Evolutionary conservation across 2,888 invertebrate species (phyloP), one percentile per base, ranked within the genome.

Genomic region (Buathra laborator): DNA sequence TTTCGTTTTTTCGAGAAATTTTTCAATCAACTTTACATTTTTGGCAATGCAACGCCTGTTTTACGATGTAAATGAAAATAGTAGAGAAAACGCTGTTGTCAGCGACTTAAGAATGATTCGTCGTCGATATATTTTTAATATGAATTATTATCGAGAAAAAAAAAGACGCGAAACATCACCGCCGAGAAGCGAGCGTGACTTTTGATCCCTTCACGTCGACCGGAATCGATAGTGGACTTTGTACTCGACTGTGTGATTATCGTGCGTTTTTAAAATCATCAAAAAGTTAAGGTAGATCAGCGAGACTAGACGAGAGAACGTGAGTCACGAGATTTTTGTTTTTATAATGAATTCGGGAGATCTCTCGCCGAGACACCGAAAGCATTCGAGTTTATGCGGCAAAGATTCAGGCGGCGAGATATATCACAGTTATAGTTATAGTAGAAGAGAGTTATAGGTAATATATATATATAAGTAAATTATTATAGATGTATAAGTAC

Each of bases 141-240:
- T 44, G 10, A 51, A 16, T 46, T 43, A 43, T 43, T 37, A 24
- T 29, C 59, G 4, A n/a, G 62, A 37, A 51, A 79, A 16, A n/a
- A 62, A 14, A 37, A 62, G 70, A 70, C 62, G 51, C 62, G 51
- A 78, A 68, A 67, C 66, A 75, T 79, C 83, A 83, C 70, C 53
- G 79, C 68, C 74, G 70, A 70, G 59, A 75, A 83, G 46, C 83
- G 83, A 83, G 79, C 70, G 83, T 83, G 79, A 75, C 83, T 67
- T 68, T 79, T 70, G 64, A 78, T 74, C 68, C 16, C 67, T 62
- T 64, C 48, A 70, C 32, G 53, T 70, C 66, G 70, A 37, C 32
- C 7, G 37, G 37, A 9, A 59, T 56, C 82, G 56, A 66, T 64
- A 44, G 37, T 29, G 51, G 19, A 46, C 48, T 46, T 68, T 48